Percentiles rank a stretch among this genome's conserved stretches.
These are phyloP conservation scores for Ferdinandea cuprea DNA, from an alignment of 2,888 invertebrate genomes.

Conservation along the genomic window DNA sequence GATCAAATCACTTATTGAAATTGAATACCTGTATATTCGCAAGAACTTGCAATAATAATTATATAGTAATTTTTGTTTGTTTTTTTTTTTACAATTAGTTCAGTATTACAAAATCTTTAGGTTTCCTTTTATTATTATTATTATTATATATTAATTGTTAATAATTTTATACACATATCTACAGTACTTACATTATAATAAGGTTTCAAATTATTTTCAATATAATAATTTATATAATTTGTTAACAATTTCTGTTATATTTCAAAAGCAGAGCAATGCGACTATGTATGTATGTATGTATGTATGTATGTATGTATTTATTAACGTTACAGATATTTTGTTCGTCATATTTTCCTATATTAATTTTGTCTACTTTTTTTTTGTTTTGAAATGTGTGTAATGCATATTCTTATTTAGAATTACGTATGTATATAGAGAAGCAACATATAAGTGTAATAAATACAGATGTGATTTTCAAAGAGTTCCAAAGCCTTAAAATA, in stretches of 20 bases:
- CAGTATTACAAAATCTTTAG: conserved; percentile 70
- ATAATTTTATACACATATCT: conserved; percentile 73
- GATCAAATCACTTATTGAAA: conserved; percentile 53
- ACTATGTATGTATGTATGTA: conserved; percentile 29
- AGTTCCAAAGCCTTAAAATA: conserved; percentile 21
- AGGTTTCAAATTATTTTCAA: conserved; percentile 49
- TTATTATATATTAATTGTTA: conserved; percentile 45
- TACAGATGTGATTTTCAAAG: conserved; percentile 5
- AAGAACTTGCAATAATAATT: conserved; percentile 62
- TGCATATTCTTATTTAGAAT: conserved; percentile 4
- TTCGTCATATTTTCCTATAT: conserved; percentile 21
- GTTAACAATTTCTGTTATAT: conserved; percentile 57
- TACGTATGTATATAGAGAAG: background rate
- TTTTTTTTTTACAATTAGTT: conserved; percentile 58
- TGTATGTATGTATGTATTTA: conserved; percentile 31
- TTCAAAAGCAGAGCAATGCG: conserved; percentile 61
- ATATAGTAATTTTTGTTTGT: too few species aligned
- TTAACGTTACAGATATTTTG: conserved; percentile 24
- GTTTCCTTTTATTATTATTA: conserved; percentile 41
- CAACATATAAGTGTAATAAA: background rate
- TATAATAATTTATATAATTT: conserved; percentile 43
- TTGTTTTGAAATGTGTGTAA: conserved; percentile 12
- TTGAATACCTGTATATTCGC: conserved; percentile 69
- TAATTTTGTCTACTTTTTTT: conserved; percentile 23
- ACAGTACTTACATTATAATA: conserved; percentile 67